Percentiles rank a stretch among this genome's conserved stretches.
Conservation (phyloP, 30 jellyfish, hydroid and myxozoan species). For the Mastigias papua region DNA sequence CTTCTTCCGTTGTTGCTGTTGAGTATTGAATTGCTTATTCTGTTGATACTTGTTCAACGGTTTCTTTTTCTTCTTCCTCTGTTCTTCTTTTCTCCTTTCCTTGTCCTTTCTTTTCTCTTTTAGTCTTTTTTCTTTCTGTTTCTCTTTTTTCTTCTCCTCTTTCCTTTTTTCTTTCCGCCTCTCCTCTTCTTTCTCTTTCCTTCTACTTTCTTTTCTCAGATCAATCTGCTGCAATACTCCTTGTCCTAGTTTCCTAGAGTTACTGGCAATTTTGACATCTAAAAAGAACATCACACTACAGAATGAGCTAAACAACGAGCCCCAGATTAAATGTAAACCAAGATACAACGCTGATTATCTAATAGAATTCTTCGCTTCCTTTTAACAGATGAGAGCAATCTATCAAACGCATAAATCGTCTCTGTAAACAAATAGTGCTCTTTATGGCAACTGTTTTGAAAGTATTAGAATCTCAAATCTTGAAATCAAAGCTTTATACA, state of each 20-base stretch:
- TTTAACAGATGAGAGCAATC: no score
- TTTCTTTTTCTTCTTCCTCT: not conserved
- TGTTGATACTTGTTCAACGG: not conserved
- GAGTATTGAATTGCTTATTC: conserved; percentile 1
- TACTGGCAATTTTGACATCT: conserved; percentile 39
- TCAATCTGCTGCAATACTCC: conserved; percentile 30
- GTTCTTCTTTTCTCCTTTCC: not conserved
- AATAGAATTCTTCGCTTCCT: no score
- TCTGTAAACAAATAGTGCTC: no score
- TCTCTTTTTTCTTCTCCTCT: not conserved
- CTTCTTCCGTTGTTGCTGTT: conserved; percentile 15
- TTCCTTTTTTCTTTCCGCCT: not conserved
- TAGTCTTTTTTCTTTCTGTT: not conserved
- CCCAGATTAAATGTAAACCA: no score
- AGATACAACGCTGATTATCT: no score
- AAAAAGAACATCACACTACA: no score
- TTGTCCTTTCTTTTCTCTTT: not conserved
- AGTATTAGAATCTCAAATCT: no score
- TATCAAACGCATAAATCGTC: no score
- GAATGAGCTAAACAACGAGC: no score
- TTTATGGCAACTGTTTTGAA: no score
- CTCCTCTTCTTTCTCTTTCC: not conserved
- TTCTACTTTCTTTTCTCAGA: not conserved
- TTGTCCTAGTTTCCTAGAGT: conserved; percentile 47
- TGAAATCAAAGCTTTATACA: no score